Evolutionary conservation across 2,113 vertebrate genomes (phyloP).

Genomic region (Peromyscus maniculatus): DNA sequence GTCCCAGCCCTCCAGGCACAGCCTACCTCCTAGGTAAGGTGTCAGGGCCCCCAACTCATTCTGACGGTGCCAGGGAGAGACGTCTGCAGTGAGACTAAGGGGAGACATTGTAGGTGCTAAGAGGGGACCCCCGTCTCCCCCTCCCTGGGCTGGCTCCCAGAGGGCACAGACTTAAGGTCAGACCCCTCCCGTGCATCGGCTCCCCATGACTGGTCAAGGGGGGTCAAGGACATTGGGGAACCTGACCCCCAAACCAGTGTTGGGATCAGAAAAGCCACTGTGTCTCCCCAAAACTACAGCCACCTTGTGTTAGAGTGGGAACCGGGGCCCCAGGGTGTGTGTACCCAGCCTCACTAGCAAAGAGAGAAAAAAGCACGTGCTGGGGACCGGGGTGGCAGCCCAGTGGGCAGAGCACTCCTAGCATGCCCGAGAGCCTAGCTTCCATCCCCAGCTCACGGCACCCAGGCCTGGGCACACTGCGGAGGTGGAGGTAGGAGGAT

Average conservation of each 20-base stretch:
- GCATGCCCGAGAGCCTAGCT: background rate
- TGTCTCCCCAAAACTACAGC: too few relatives aligned
- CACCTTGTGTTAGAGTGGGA: too few relatives aligned
- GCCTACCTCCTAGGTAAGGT: accelerated
- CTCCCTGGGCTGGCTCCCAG: background rate
- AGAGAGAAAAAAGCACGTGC: background rate
- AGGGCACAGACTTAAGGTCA: background rate
- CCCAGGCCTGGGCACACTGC: background rate
- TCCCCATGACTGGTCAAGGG: constrained; percentile 42
- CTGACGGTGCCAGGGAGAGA: background rate
- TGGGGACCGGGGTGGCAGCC: accelerated
- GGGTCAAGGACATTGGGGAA: background rate
- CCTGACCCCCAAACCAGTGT: background rate
- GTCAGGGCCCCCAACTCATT: background rate
- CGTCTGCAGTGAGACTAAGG: too few relatives aligned
- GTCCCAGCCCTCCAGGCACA: too few relatives aligned
- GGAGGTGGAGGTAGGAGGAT: background rate
- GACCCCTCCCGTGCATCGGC: background rate
- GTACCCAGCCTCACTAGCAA: accelerated
- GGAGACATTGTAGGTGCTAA: accelerated
- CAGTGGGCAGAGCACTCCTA: too few relatives aligned
- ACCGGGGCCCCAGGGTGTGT: accelerated
- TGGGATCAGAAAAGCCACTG: background rate
- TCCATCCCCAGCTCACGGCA: background rate
- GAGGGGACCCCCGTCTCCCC: background rate